phyloP scores from a whole-genome alignment of 30 jellyfish, hydroid and myxozoan genomes.

The Clytia hemisphaerica region DNA sequence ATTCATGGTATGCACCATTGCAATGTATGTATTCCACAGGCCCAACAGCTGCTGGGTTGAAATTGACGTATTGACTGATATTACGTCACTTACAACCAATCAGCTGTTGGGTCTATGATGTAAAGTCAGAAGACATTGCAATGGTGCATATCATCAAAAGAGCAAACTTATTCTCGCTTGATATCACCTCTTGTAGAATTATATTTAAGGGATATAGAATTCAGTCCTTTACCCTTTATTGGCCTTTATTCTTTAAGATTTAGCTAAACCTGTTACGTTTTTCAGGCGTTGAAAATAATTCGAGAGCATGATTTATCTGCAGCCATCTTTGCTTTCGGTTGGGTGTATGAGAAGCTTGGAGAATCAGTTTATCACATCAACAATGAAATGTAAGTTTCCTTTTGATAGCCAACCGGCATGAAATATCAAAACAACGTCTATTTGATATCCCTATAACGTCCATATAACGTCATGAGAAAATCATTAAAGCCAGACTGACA shows the following conservation, averaged over 20 bases:
- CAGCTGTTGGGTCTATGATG: no score
- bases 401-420: no score
- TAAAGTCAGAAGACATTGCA: no score
- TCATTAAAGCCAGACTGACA: no score
- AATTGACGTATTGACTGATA: no score
- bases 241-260: background rate
- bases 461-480: no score
- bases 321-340: constrained; percentile 97
- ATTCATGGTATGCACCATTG: no score
- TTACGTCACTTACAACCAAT: no score
- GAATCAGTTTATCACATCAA: constrained; percentile 32
- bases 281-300: constrained; percentile 82
- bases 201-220: background rate
- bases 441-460: no score
- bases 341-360: constrained; percentile 88
- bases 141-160: background rate
- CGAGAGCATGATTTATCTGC: constrained; percentile 72
- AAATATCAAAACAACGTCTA: no score
- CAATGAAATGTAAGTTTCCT: constrained; percentile 46
- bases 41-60: no score
- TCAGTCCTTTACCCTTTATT: background rate
- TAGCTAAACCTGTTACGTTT: background rate
- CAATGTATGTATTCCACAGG: no score
- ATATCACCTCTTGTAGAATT: background rate
- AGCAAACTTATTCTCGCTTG: background rate